Evolutionary conservation across 1,140 invertebrate genomes (phyloP).

Genomic region (Carcinoscorpius rotundicauda): DNA sequence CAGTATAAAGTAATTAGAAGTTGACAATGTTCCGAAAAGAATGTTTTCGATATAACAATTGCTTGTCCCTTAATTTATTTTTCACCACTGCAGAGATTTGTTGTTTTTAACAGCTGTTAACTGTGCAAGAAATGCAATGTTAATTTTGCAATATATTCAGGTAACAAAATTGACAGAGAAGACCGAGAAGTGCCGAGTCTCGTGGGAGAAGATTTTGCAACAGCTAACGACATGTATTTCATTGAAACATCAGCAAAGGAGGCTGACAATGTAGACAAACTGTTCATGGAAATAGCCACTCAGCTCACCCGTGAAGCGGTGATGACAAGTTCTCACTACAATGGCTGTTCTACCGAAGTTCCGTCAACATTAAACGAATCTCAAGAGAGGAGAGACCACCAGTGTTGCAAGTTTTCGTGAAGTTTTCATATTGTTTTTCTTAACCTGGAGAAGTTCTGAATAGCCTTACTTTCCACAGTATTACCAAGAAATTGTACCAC

Average conservation of each 20-base stretch:
- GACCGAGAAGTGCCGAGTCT: constrained; percentile 85
- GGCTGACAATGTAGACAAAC: constrained; percentile 90
- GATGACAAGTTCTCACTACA: constrained; percentile 3
- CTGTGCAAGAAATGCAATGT: neutral
- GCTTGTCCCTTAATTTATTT: neutral
- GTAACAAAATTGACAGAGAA: constrained; percentile 91
- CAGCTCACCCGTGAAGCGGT: constrained; percentile 27
- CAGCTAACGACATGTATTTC: constrained; percentile 91
- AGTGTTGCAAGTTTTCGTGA: no score
- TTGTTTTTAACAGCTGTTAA: constrained; percentile 1
- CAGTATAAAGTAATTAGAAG: no score
- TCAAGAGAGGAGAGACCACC: no score
- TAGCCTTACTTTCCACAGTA: no score
- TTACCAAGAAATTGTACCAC: no score
- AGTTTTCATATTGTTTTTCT: no score
- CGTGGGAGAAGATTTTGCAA: constrained; percentile 91
- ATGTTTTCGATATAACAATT: no score
- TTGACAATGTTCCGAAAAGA: no score
- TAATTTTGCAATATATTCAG: constrained; percentile 36
- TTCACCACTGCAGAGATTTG: neutral
- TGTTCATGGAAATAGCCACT: constrained; percentile 85
- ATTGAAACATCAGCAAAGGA: constrained; percentile 97
- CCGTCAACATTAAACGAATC: no score
- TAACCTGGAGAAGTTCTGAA: no score
- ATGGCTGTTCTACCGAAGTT: neutral